These are phyloP conservation scores for Glyptemys insculpta DNA, from an alignment of 2,797 vertebrate species.

Conservation along the genomic window DNA sequence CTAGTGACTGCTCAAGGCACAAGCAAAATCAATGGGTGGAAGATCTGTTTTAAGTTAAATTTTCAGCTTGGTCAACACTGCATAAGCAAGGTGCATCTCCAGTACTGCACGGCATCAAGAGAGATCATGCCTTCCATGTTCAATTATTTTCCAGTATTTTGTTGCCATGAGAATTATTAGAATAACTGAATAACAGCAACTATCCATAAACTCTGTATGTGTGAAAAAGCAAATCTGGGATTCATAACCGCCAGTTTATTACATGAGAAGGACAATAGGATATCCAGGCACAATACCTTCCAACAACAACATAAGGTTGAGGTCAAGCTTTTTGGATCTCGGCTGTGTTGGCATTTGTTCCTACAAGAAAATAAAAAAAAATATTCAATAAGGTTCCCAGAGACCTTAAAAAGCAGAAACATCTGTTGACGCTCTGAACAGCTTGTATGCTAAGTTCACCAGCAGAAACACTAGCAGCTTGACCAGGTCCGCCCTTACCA, in stretches of 20 bases:
- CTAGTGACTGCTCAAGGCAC: background rate
- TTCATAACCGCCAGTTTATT: conserved; percentile 42
- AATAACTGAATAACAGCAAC: conserved; percentile 51
- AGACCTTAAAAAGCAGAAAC: conserved; percentile 79
- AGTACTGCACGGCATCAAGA: background rate
- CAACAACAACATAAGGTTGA: conserved; percentile 59
- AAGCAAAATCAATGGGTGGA: background rate
- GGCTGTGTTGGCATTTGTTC: conserved; percentile 61
- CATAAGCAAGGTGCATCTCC: background rate
- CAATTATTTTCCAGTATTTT: conserved; percentile 21
- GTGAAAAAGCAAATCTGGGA: conserved; percentile 54
- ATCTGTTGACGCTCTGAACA: conserved; percentile 71
- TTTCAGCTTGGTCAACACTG: background rate
- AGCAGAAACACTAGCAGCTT: conserved; percentile 62
- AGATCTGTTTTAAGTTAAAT: background rate
- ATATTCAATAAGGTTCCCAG: conserved; percentile 68
- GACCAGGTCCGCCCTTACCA: conserved; percentile 60
- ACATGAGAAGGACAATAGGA: conserved; percentile 51
- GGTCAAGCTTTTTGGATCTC: conserved; percentile 64
- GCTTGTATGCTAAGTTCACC: conserved; percentile 57
- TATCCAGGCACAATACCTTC: conserved; percentile 38
- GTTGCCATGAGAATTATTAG: background rate
- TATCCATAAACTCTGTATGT: conserved; percentile 20
- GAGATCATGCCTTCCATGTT: conserved; percentile 23
- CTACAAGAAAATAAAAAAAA: conserved; percentile 26